phyloP scores from a whole-genome alignment of 2,888 invertebrate species.

The Seira musarum region DNA sequence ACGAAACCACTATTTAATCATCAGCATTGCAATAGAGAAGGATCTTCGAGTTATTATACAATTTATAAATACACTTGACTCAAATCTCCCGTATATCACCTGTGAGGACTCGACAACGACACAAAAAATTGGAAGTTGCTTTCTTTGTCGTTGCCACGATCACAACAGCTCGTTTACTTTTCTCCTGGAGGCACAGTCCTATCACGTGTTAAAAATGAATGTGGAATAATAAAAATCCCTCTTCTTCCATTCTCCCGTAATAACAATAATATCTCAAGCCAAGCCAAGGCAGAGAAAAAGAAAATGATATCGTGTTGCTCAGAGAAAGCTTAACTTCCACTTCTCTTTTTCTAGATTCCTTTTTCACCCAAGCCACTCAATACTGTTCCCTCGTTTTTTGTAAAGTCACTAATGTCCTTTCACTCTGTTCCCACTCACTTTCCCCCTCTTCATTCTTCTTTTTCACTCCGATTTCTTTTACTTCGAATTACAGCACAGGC shows the following conservation, averaged over 20 bases:
- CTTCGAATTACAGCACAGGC: slow-evolving; percentile 1
- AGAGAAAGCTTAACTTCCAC: slow-evolving; percentile 52
- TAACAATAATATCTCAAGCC: slow-evolving; percentile 19
- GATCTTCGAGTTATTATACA: not conserved
- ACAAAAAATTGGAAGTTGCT: not conserved
- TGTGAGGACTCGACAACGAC: not conserved
- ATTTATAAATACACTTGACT: not conserved
- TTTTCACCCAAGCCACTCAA: slow-evolving; percentile 24
- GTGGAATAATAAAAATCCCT: not conserved
- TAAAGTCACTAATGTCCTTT: slow-evolving; percentile 58
- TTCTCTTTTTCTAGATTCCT: slow-evolving; percentile 24
- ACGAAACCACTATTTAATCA: too few species aligned
- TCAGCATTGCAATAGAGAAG: too few species aligned
- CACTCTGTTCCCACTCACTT: slow-evolving; percentile 7
- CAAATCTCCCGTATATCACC: not conserved
- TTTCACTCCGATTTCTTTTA: not conserved
- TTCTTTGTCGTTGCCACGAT: not conserved
- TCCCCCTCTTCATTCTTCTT: not conserved
- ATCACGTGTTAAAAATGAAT: not conserved
- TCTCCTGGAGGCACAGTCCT: not conserved
- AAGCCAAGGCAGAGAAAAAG: not conserved
- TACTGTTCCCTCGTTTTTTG: slow-evolving; percentile 10
- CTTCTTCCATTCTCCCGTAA: not conserved
- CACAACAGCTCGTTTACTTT: slow-evolving; percentile 1
- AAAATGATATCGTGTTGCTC: not conserved